Evolutionary conservation across 2,113 vertebrate species (phyloP), one percentile per base, ranked within the genome.

Genomic region (Typhlomys cinereus): DNA sequence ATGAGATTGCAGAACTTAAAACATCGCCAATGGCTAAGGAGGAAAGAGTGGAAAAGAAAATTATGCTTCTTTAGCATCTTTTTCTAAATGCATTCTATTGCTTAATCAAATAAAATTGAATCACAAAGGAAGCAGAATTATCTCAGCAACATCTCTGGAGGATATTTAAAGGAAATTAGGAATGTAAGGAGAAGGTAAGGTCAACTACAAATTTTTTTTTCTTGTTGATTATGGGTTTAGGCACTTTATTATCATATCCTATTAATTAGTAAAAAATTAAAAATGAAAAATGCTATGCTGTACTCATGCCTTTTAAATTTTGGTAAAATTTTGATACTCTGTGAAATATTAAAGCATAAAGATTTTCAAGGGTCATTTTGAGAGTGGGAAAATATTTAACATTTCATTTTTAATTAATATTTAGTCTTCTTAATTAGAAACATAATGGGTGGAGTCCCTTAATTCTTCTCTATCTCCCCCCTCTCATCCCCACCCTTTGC

Each of bases 1-100:
- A 96, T 96, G 84, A 97, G 93, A 94, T 94, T 96, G 87, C 79
- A 94, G 75, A 97, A 93, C 88, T 94, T 96, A 95, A 92, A 96
- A 96, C 85, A 79, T 81, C 75, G 88, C 95, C 96, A 93, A 34
- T 87, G 94, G 44, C 46, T 95, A 94, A 61, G 76, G 41, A 88
- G 39, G 89, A 96, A 85, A 95, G 94, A 84, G 91, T 66, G 41
- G 81, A 95, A 94, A 90, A 88, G 36, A 88, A 97, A 97, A 81
- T 91, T 46, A 50, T 95, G 69, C 31, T 82, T 83, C 94, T 96
- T 76, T 82, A 80, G 67, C 89, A 73, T 89, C 31, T 95, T 96
- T 76, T 71, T 34, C 79, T 94, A 83, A 90, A 87, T 94, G 5
- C 95, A 15, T 87, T 50, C n/a, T 92, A 39, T 75, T 92, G 54